Evolutionary conservation across 2,113 vertebrate genomes (phyloP).

Genomic region (Gadus chalcogrammus): DNA sequence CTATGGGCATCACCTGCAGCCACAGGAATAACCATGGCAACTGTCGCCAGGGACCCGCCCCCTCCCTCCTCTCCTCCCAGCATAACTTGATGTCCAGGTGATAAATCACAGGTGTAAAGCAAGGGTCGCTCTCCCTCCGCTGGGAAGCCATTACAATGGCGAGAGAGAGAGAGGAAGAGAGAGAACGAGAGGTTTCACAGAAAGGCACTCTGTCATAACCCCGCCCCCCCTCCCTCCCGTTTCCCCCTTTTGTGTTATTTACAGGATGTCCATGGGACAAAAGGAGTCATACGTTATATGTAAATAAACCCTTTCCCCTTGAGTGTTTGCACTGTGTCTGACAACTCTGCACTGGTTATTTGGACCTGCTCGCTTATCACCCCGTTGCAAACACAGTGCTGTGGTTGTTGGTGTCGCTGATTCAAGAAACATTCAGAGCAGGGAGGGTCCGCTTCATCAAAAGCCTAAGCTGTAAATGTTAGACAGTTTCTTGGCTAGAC

Average conservation of each 20-base stretch:
- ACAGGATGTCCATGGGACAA: conserved; percentile 28
- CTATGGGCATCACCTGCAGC: not conserved
- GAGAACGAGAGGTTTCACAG: no score
- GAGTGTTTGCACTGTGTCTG: conserved; percentile 38
- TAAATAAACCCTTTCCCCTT: conserved; percentile 47
- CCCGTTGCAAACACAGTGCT: conserved; percentile 9
- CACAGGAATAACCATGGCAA: conserved; percentile 24
- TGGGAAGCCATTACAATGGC: conserved; percentile 19
- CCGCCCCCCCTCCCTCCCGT: conserved; percentile 19
- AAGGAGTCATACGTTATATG: conserved; percentile 27
- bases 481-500: no score
- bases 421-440: no score
- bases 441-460: no score
- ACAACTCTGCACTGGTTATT: conserved; percentile 12
- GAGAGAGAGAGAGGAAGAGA: not conserved
- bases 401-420: not conserved
- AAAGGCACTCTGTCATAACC: conserved; percentile 6
- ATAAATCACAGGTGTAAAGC: conserved; percentile 57
- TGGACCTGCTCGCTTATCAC: conserved; percentile 12
- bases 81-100: conserved; percentile 42
- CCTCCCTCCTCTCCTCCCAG: conserved; percentile 12
- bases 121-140: conserved; percentile 34
- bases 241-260: conserved; percentile 28
- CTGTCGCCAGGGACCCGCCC: conserved; percentile 27
- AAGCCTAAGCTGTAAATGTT: no score